Conservation (phyloP, 2,113 vertebrate species). For the Mus pahari region DNA sequence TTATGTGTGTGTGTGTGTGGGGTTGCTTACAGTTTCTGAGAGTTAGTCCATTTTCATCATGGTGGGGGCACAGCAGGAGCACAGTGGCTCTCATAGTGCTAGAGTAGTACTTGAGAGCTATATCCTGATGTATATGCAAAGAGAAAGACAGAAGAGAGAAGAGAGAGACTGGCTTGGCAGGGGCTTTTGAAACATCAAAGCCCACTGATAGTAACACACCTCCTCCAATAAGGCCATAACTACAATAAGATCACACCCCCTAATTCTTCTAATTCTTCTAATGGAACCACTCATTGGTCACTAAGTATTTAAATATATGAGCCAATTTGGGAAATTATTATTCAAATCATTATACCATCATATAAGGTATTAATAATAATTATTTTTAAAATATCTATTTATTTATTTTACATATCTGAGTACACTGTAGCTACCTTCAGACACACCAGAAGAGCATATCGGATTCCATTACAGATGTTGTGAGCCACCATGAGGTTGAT, state of each 20-base stretch:
- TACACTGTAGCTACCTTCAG: no score
- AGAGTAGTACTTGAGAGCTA: neutral
- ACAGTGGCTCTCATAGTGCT: neutral
- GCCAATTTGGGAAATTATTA: neutral
- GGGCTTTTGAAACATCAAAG: neutral
- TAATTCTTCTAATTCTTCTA: neutral
- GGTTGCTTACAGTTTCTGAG: neutral
- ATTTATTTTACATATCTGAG: no score
- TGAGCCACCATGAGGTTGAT: no score
- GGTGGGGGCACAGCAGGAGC: no score
- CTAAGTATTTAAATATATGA: neutral
- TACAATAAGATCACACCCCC: neutral
- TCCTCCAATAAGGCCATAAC: neutral
- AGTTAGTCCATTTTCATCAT: neutral
- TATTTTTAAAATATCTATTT: neutral
- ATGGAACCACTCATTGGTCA: neutral
- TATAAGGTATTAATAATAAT: neutral
- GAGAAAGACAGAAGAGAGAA: neutral
- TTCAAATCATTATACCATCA: neutral
- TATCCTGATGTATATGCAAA: neutral
- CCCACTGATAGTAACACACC: neutral
- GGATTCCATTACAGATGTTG: no score
- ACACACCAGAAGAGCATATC: no score
- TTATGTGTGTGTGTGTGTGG: neutral
- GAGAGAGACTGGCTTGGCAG: neutral